Conservation (phyloP, 2,888 invertebrate genomes). For the Oscheius sp. region DNA sequence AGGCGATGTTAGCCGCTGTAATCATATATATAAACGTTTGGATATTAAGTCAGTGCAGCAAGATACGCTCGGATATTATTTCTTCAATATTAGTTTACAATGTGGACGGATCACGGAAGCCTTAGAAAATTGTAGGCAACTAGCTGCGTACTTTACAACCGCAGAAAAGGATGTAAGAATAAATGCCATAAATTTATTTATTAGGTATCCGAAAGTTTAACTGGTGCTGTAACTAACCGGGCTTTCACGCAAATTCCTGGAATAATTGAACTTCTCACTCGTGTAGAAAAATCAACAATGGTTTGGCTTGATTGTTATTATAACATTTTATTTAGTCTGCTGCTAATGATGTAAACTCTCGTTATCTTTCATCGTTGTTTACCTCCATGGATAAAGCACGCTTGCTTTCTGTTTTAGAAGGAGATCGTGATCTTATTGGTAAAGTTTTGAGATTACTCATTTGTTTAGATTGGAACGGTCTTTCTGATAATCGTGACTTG, state of each 20-base stretch:
- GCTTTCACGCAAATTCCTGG: conserved; percentile 49
- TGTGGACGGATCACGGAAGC: conserved; percentile 40
- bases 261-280: conserved; percentile 36
- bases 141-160: neutral
- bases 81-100: too few species aligned
- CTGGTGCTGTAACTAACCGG: neutral
- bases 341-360: conserved; percentile 43
- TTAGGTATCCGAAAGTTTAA: neutral
- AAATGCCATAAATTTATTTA: neutral
- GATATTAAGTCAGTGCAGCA: conserved; percentile 63
- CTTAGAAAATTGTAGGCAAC: neutral
- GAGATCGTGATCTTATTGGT: neutral
- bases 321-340: neutral
- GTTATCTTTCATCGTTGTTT: conserved; percentile 50
- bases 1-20: conserved; percentile 33
- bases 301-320: neutral
- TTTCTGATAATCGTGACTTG: conserved; percentile 24
- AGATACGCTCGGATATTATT: conserved; percentile 60
- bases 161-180: conserved; percentile 1
- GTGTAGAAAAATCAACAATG: conserved; percentile 39
- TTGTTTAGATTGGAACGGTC: conserved; percentile 13
- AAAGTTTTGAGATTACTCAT: neutral
- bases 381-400: conserved; percentile 42
- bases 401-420: conserved; percentile 30
- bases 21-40: conserved; percentile 42